These are phyloP conservation scores for Parotia lawesii DNA, from an alignment of 2,113 vertebrate genomes.

Conservation along the genomic window DNA sequence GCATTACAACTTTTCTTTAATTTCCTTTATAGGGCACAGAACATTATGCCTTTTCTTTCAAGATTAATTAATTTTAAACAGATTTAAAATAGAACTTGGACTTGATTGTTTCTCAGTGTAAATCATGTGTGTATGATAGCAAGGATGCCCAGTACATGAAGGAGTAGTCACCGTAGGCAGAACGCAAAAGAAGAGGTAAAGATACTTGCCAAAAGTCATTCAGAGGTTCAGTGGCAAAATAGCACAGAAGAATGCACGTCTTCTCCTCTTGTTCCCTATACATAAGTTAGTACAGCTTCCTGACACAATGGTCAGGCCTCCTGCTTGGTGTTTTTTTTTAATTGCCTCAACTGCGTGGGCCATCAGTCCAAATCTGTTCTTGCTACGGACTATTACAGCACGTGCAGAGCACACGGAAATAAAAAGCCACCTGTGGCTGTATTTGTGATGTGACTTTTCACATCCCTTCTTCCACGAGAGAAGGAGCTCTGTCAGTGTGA, in stretches of 20 bases:
- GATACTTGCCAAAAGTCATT: not conserved
- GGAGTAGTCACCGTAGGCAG: not conserved
- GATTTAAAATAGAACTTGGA: not conserved
- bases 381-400: not conserved
- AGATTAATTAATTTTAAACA: not conserved
- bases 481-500: not conserved
- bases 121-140: not conserved
- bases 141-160: not conserved
- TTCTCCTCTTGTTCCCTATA: not conserved
- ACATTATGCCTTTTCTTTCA: not conserved
- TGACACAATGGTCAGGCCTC: not conserved
- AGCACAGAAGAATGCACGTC: not conserved
- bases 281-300: not conserved
- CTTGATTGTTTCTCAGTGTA: not conserved
- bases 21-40: not conserved
- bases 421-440: not conserved
- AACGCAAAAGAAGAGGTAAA: not conserved
- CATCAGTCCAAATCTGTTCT: not conserved
- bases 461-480: not conserved
- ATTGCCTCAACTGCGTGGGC: not conserved
- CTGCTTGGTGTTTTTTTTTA: not conserved
- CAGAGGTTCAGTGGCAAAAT: not conserved
- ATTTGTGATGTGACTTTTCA: not conserved
- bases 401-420: not conserved
- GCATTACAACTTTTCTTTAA: not conserved